Percentiles rank a stretch among this genome's conserved stretches.
phyloP scores from a whole-genome alignment of 2,113 vertebrate species.

The Psilopogon haemacephalus region DNA sequence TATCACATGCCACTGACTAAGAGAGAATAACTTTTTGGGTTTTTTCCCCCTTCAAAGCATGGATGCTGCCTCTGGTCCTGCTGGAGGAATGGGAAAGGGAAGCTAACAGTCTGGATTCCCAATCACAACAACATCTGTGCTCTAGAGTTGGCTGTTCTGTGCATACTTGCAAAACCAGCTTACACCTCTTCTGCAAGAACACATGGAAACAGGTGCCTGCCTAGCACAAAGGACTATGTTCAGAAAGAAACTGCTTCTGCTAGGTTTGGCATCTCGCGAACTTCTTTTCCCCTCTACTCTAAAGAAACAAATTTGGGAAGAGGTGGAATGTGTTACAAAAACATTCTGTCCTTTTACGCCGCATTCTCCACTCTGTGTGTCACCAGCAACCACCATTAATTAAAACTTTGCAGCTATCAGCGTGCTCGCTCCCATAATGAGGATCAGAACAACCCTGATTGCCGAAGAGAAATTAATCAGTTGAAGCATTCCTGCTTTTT shows the following conservation, averaged over 20 bases:
- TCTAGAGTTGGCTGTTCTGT: neutral
- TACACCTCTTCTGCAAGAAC: neutral
- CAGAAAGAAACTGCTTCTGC: neutral
- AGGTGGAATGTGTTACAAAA: neutral
- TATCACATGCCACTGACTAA: neutral
- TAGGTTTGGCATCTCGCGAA: neutral
- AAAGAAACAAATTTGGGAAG: neutral
- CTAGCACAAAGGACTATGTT: neutral
- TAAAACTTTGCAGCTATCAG: constrained; percentile 24
- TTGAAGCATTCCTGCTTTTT: constrained; percentile 31
- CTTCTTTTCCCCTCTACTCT: neutral
- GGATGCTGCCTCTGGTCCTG: neutral
- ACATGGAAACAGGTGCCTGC: neutral
- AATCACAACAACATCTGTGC: neutral
- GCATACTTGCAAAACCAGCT: neutral
- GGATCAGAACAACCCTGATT: neutral
- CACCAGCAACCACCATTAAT: constrained; percentile 6
- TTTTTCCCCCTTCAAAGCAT: neutral
- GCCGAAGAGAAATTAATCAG: constrained; percentile 27
- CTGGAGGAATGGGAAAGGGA: neutral
- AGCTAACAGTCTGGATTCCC: neutral
- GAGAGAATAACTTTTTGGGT: neutral
- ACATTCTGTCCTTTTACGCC: neutral
- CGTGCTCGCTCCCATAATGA: neutral
- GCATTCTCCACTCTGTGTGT: neutral